Base-by-base conservation (phyloP, 2,797 vertebrate genomes). In the Poecilia picta region DNA sequence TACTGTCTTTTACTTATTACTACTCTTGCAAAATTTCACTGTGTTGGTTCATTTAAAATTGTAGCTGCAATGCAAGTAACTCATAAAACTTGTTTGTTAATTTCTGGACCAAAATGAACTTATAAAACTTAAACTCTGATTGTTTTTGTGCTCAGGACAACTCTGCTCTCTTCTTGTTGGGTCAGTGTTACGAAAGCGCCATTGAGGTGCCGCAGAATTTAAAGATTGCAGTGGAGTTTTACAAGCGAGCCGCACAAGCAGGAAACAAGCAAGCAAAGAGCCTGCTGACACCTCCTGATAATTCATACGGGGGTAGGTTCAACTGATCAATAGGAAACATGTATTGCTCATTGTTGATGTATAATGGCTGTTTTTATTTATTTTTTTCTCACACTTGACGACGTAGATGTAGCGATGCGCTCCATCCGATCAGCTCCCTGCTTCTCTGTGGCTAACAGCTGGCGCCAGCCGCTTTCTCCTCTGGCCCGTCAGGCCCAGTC, bases 101-200 rank as follows among this genome's bases (percentile, higher is more conserved):
- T 55, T 71, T 70, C 25, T 75, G 25, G 41, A 20, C 25, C 31
- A 55, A 73, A 41, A 28, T 5, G 1, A 5, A 33, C 3, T 72
- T 25, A 23, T 45, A 12, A 46, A 46, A 33, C 49, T 72, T 23
- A n/a, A 49, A 71, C 49, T 28, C 1, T 49, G 25, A 80, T 51
- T 41, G 3, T 49, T 59, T 90, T 31, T 84, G 41, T 89, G 66
- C 80, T 78, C 89, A 99, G 98, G 97, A 98, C 82, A 82, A 93
- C 81, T 94, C 95, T 1, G 98, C 97, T 83, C 95, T 95, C 82
- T 96, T 97, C 78, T 95, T 97, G 64, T 90, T 99, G 91, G 97
- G 96, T 13, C 93, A 98, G 89, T 98, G 97, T 91, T 98, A 97
- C 72, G 96, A 98, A 94, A 94, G 89, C n/a, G 97, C 97, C 77